Conservation (phyloP, 30 jellyfish, hydroid and myxozoan genomes). For the Turritopsis rubra region DNA sequence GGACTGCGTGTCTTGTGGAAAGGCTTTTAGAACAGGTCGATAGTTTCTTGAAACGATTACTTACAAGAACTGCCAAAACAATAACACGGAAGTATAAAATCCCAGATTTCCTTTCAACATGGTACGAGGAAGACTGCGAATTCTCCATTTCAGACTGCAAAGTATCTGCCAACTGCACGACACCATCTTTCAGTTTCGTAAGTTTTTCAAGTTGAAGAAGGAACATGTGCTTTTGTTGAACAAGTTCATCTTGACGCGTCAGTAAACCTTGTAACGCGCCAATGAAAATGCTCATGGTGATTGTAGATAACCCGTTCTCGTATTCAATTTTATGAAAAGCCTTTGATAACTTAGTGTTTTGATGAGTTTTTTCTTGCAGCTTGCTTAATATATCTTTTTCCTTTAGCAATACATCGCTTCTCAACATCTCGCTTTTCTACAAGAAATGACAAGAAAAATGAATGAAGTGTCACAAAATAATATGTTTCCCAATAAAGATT, state of each 20-base stretch:
- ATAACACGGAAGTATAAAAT: constrained; percentile 47
- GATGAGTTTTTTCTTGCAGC: background rate
- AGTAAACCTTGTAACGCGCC: constrained; percentile 4
- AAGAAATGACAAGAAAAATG: background rate
- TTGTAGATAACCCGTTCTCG: background rate
- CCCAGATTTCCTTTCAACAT: constrained; percentile 12
- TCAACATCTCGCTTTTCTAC: background rate
- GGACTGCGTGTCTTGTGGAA: background rate
- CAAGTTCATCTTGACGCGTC: background rate
- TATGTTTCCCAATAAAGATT: background rate
- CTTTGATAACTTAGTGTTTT: background rate
- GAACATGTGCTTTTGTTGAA: background rate
- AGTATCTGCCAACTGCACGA: constrained; percentile 27
- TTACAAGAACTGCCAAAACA: constrained; percentile 55
- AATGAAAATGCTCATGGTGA: background rate
- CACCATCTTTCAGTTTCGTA: constrained; percentile 19
- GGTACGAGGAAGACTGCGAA: background rate
- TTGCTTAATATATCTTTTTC: background rate
- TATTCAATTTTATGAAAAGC: background rate
- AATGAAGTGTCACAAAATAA: background rate
- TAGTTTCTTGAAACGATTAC: background rate
- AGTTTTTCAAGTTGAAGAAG: constrained; percentile 1
- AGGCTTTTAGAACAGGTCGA: background rate
- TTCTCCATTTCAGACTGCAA: constrained; percentile 46
- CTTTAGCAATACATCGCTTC: background rate